phyloP scores from a whole-genome alignment of 2,113 vertebrate genomes.

The Alexandromys fortis region DNA sequence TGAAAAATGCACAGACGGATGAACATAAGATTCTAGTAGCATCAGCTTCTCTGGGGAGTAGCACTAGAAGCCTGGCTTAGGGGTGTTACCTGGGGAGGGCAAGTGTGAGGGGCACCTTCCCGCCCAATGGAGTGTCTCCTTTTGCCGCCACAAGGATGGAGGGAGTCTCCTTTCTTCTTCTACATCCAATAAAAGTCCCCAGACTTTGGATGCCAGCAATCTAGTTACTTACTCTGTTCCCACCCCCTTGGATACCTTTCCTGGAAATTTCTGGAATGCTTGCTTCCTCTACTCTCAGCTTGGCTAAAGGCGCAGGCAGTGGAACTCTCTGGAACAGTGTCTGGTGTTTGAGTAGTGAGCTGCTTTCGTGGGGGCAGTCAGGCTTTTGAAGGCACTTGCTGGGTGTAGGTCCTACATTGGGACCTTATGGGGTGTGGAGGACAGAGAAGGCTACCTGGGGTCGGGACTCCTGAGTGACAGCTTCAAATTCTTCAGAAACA shows the following conservation, averaged over 20 bases:
- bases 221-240: not conserved
- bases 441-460: fast-evolving
- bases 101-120: fast-evolving
- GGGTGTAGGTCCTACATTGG: fast-evolving
- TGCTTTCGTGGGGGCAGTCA: fast-evolving
- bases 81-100: not conserved
- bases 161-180: not conserved
- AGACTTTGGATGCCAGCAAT: fast-evolving
- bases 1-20: not conserved
- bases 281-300: fast-evolving
- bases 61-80: fast-evolving
- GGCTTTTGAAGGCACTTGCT: not conserved
- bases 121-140: not conserved
- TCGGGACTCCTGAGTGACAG: not conserved
- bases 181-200: not conserved
- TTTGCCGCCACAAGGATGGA: not conserved
- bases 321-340: fast-evolving
- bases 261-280: not conserved
- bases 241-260: not conserved
- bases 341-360: fast-evolving
- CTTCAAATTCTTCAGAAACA: not conserved
- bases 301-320: not conserved
- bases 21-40: not conserved
- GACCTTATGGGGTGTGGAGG: fast-evolving
- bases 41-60: fast-evolving